Conservation (phyloP, 2,797 vertebrate genomes). For the Sebastes taczanowskii region DNA sequence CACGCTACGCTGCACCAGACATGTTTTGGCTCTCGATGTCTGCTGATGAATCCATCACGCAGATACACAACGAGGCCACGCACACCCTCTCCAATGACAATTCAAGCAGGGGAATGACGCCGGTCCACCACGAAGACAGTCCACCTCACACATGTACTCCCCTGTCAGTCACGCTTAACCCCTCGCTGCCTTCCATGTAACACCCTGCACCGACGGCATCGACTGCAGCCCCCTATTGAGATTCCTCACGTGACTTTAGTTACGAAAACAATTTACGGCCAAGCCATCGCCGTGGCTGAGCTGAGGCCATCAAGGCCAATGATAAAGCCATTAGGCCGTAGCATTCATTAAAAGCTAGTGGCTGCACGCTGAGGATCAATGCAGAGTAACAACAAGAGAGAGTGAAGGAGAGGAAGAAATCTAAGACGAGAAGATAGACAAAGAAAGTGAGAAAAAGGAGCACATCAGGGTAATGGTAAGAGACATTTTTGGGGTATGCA, state of each 20-base stretch:
- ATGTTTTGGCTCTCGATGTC: conserved; percentile 17
- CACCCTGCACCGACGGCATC: conserved; percentile 11
- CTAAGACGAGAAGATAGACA: neutral
- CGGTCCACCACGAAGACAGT: conserved; percentile 11
- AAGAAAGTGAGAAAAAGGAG: conserved; percentile 15
- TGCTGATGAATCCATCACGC: conserved; percentile 36
- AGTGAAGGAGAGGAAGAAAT: neutral
- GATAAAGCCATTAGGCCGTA: conserved; percentile 67
- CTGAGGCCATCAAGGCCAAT: conserved; percentile 57
- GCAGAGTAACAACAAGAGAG: conserved; percentile 27
- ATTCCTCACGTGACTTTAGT: conserved; percentile 67
- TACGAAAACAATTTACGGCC: conserved; percentile 71
- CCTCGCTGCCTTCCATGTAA: conserved; percentile 7
- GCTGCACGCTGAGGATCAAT: conserved; percentile 36
- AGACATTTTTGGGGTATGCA: conserved; percentile 23
- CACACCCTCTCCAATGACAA: conserved; percentile 3
- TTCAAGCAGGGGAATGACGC: conserved; percentile 1
- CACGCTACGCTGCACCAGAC: conserved; percentile 20
- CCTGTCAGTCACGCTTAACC: conserved; percentile 59
- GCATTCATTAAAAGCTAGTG: conserved; percentile 64
- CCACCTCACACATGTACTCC: conserved; percentile 29
- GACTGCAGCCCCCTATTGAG: conserved; percentile 56
- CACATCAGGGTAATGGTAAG: conserved; percentile 15
- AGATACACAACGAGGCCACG: neutral
- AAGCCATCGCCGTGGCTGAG: conserved; percentile 33